Percentiles rank a stretch among this genome's conserved stretches.
Conservation (phyloP, 1,140 invertebrate species). For the Notospermus geniculatus region DNA sequence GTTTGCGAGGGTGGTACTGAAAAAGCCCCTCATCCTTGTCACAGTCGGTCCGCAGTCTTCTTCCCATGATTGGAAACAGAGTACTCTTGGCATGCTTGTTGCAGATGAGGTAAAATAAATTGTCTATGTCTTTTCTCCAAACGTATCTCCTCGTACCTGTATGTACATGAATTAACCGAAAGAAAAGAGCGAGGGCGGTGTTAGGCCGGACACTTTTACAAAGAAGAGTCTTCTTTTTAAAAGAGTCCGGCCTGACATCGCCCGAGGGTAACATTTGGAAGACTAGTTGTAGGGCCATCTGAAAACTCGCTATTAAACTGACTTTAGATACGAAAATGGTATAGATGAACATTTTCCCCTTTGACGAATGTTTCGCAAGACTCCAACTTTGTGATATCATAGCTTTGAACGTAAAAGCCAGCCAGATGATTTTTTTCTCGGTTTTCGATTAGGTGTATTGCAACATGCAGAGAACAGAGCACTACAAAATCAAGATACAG, state of each 20-base stretch:
- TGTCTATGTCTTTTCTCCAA: background rate
- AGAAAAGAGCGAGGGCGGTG: too few species aligned
- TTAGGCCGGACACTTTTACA: too few species aligned
- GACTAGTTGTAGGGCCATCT: too few species aligned
- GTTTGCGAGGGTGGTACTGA: slow-evolving; percentile 17
- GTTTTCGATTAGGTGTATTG: slow-evolving; percentile 2
- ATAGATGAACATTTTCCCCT: too few species aligned
- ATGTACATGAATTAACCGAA: too few species aligned
- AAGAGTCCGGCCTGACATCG: too few species aligned
- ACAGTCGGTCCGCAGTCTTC: slow-evolving; percentile 15
- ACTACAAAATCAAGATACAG: slow-evolving; percentile 14
- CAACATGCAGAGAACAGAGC: slow-evolving; percentile 15
- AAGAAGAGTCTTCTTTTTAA: too few species aligned
- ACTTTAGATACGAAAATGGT: too few species aligned
- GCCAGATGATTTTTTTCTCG: slow-evolving; percentile 18
- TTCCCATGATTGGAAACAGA: slow-evolving; percentile 35
- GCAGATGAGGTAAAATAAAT: slow-evolving; percentile 36
- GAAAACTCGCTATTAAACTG: too few species aligned
- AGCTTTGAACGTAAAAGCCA: background rate
- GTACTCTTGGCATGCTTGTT: slow-evolving; percentile 39
- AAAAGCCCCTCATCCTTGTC: slow-evolving; percentile 22
- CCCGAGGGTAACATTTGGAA: too few species aligned
- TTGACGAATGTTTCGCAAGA: too few species aligned
- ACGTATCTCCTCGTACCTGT: background rate
- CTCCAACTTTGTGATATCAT: background rate